Conservation (phyloP, 2,888 invertebrate genomes). For the Clusia tigrina region DNA sequence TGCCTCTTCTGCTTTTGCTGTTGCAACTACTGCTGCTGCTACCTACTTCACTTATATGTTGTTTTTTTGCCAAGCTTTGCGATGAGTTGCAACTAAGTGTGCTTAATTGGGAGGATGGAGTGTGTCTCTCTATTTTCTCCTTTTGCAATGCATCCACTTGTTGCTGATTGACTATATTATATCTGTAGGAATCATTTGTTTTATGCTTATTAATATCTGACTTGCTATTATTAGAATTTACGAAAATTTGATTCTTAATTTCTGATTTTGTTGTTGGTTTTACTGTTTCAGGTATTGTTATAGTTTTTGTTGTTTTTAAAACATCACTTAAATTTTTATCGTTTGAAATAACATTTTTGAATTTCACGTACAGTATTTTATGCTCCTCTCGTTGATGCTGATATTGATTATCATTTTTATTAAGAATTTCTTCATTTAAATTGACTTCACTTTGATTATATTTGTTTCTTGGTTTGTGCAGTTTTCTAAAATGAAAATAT, state of each 20-base stretch:
- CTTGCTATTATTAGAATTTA: background rate
- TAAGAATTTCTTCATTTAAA: too few species aligned
- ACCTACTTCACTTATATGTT: slow-evolving; percentile 47
- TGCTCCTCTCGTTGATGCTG: too few species aligned
- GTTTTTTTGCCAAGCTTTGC: slow-evolving; percentile 39
- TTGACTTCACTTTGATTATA: too few species aligned
- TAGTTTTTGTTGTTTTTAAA: slow-evolving; percentile 18
- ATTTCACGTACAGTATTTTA: too few species aligned
- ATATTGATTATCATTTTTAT: too few species aligned
- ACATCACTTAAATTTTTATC: slow-evolving; percentile 44
- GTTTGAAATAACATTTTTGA: too few species aligned
- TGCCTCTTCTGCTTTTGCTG: slow-evolving; percentile 38
- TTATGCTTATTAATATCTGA: too few species aligned
- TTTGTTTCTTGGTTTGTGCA: too few species aligned
- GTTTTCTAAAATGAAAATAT: too few species aligned
- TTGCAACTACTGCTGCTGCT: slow-evolving; percentile 45
- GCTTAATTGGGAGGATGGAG: slow-evolving; percentile 17
- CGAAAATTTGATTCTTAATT: background rate
- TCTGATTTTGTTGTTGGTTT: slow-evolving; percentile 14
- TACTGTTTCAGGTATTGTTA: slow-evolving; percentile 28
- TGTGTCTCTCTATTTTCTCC: slow-evolving; percentile 25
- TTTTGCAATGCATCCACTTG: too few species aligned
- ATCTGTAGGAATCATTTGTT: too few species aligned
- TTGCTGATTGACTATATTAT: slow-evolving; percentile 12
- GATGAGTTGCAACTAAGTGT: background rate